Conservation (phyloP, 2,888 invertebrate species). For the Schizaphis graminum region DNA sequence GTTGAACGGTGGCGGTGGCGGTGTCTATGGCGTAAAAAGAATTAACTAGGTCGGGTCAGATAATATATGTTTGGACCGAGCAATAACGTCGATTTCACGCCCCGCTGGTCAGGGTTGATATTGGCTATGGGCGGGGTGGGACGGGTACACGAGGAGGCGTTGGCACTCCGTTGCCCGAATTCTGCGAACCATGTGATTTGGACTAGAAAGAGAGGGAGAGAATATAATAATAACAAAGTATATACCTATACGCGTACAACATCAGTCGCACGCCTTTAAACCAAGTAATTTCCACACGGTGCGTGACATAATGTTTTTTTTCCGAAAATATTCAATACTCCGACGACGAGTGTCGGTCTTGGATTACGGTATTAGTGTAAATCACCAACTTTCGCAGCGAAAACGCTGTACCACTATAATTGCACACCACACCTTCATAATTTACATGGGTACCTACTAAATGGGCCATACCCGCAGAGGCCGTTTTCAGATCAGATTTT, state of each 20-base stretch:
- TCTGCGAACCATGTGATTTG: not conserved
- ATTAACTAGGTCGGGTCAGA: slow-evolving; percentile 25
- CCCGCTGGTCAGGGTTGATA: not conserved
- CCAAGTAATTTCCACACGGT: not conserved
- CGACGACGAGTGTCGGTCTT: not conserved
- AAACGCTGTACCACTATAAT: not conserved
- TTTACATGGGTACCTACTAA: not conserved
- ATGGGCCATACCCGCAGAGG: not conserved
- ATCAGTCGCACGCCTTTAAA: not conserved
- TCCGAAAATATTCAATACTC: not conserved
- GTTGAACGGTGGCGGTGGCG: not conserved
- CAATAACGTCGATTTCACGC: slow-evolving; percentile 25
- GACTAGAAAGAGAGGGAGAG: not conserved
- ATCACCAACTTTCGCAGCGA: not conserved
- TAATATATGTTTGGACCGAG: not conserved
- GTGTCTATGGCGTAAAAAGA: not conserved
- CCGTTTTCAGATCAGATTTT: not conserved
- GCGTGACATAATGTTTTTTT: not conserved
- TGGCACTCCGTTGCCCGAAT: not conserved
- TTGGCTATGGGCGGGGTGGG: not conserved
- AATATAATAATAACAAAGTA: not conserved
- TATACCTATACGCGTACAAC: not conserved
- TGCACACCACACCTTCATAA: not conserved
- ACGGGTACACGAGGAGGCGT: not conserved
- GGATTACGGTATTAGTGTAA: not conserved